A percentile compares a stretch with the other conserved stretches of the same genome.
Conservation (phyloP, 2,797 vertebrate genomes). For the Enteromius trimaculatus region DNA sequence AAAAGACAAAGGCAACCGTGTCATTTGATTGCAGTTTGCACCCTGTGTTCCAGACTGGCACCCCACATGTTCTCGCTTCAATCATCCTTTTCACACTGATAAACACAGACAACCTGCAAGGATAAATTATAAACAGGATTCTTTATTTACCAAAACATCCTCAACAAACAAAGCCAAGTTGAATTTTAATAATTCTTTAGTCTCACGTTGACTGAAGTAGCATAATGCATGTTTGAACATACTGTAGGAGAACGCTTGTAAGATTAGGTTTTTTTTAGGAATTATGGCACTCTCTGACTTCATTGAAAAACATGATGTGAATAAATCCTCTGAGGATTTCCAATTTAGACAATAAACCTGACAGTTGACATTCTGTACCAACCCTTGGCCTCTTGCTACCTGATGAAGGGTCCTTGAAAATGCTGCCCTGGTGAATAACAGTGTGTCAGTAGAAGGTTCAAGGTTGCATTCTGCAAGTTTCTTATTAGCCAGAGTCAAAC, state of each 20-base stretch:
- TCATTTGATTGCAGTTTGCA: constrained; percentile 21
- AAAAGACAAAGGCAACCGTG: constrained; percentile 14
- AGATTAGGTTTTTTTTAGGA: not conserved
- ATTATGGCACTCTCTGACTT: not conserved
- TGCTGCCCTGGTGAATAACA: constrained; percentile 19
- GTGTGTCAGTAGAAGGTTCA: constrained; percentile 1
- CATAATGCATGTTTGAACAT: not conserved
- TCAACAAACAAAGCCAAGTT: not conserved
- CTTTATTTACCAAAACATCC: not conserved
- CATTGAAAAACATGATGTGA: constrained; percentile 14
- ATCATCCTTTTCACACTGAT: not conserved
- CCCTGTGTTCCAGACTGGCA: constrained; percentile 5
- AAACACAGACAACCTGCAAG: constrained; percentile 11
- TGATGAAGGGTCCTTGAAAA: constrained; percentile 27
- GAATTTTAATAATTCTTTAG: not conserved
- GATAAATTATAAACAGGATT: constrained; percentile 3
- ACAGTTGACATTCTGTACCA: constrained; percentile 14
- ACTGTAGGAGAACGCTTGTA: not conserved
- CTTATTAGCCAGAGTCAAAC: constrained; percentile 1
- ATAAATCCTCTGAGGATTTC: not conserved
- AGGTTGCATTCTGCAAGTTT: not conserved
- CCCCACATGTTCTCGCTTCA: not conserved
- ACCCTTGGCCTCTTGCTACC: not conserved
- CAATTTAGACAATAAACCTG: constrained; percentile 35
- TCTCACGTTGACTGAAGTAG: not conserved